Evolutionary conservation across 2,113 vertebrate genomes (phyloP), one percentile per base, ranked within the genome.

Genomic region (Podarcis raffonei): DNA sequence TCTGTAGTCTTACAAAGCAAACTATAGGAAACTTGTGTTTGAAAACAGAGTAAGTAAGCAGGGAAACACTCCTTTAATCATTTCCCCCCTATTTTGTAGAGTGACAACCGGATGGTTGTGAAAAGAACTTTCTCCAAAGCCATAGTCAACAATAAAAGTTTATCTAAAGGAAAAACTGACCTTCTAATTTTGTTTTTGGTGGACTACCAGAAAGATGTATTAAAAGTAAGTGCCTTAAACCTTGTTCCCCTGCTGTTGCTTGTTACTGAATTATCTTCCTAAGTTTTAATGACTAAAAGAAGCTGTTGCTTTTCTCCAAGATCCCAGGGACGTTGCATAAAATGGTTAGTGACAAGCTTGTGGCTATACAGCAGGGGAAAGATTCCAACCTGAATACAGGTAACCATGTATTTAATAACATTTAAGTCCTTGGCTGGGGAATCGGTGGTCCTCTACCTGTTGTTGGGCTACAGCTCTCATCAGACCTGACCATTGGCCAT

Each of bases 41-140:
- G 23, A 81, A 71, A 72, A 39, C 4, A 68, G 3, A 81, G 25
- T 5, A 42, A 53, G 48, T 78, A 37, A 77, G 18, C 20, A 37
- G 35, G 74, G 35, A 76, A 76, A 20, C 13, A 20, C 1, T 32
- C 35, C 6, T 16, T 25, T n/a, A 22, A 5, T 84, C 6, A 1
- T 75, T 89, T 25, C 42, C 66, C 15, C 3, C 1, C 53, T 88
- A 11, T 89, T 91, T 94, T 95, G 75, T 85, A 99, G 99, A 97
- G 98, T 78, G 98, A 99, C 92, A 99, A 99, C 96, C 96, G 98
- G 90, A 99, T 99, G 98, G 98, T 98, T 59, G 98, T 99, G 93
- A 99, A 99, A 95, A 97, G 99, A 94, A 97, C 97, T 0, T 99
- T 99, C 91, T 98, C 98, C 32, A 98, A 96, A 94, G 98, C 98